Conservation (phyloP, 2,113 vertebrate species). For the Coregonus clupeaformis region DNA sequence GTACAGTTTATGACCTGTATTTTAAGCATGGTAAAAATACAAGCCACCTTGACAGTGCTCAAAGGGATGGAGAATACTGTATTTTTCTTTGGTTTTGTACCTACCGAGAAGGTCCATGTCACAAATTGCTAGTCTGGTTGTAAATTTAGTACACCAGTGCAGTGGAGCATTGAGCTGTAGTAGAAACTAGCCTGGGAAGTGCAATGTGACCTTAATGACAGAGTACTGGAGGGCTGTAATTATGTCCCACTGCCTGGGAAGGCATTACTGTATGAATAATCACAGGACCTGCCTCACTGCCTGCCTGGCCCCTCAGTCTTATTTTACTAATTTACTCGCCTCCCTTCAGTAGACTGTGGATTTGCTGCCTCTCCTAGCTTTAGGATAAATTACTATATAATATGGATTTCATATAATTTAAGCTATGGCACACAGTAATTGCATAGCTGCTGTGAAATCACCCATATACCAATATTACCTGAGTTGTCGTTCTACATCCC, state of each 20-base stretch:
- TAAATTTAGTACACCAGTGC: slow-evolving; percentile 19
- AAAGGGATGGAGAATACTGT: not conserved
- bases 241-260: slow-evolving; percentile 11
- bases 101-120: slow-evolving; percentile 3
- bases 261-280: not conserved
- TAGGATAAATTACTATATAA: not conserved
- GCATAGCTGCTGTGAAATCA: not conserved
- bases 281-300: not conserved
- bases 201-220: slow-evolving; percentile 24
- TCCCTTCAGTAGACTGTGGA: not conserved
- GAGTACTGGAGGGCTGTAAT: slow-evolving; percentile 21
- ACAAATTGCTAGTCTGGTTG: slow-evolving; percentile 40
- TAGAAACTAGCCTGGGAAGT: slow-evolving; percentile 9
- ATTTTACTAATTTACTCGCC: not conserved
- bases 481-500: not conserved
- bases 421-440: not conserved
- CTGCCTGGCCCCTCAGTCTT: not conserved
- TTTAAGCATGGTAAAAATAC: not conserved
- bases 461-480: not conserved
- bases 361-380: not conserved
- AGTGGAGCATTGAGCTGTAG: slow-evolving; percentile 4
- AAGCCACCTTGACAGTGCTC: not conserved
- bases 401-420: not conserved
- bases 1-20: too few relatives aligned
- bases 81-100: not conserved